phyloP scores from a whole-genome alignment of 2,888 invertebrate species.

The Drosophila nr. fundita region DNA sequence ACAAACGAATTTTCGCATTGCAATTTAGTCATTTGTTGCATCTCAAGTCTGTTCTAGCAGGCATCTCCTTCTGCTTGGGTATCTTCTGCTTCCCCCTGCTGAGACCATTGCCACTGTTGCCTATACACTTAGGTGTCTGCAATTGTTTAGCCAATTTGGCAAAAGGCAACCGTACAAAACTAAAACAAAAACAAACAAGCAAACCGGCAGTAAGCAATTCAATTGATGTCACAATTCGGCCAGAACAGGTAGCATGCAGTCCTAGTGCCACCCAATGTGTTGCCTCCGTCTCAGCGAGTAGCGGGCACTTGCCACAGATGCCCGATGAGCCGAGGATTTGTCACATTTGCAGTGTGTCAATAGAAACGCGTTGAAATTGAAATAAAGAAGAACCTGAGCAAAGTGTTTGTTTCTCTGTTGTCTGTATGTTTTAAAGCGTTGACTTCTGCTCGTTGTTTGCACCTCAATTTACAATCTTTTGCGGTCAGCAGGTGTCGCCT shows the following conservation, averaged over 20 bases:
- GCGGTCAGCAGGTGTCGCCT: conserved; percentile 62
- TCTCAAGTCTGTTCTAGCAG: not conserved
- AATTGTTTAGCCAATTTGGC: conserved; percentile 56
- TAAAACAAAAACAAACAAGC: conserved; percentile 5
- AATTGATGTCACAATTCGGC: conserved; percentile 43
- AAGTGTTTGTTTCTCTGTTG: conserved; percentile 12
- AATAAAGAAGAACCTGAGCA: conserved; percentile 20
- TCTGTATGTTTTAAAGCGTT: conserved; percentile 17
- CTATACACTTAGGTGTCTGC: conserved; percentile 7
- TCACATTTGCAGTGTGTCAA: conserved; percentile 52
- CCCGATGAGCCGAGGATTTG: conserved; percentile 39
- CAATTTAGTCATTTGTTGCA: conserved; percentile 5
- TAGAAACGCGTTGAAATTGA: conserved; percentile 32
- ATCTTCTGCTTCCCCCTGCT: conserved; percentile 23
- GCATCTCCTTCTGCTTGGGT: not conserved
- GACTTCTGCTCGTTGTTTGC: conserved; percentile 70
- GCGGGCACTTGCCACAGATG: conserved; percentile 13
- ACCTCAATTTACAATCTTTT: conserved; percentile 78
- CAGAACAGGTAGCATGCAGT: conserved; percentile 32
- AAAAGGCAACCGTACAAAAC: not conserved
- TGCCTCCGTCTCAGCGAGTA: conserved; percentile 21
- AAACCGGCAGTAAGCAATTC: conserved; percentile 36
- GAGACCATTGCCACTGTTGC: conserved; percentile 47
- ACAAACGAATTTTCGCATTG: not conserved
- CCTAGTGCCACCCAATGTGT: conserved; percentile 42